Evolutionary conservation across 1,140 invertebrate species (phyloP).

Genomic region (Pectinophora gossypiella): DNA sequence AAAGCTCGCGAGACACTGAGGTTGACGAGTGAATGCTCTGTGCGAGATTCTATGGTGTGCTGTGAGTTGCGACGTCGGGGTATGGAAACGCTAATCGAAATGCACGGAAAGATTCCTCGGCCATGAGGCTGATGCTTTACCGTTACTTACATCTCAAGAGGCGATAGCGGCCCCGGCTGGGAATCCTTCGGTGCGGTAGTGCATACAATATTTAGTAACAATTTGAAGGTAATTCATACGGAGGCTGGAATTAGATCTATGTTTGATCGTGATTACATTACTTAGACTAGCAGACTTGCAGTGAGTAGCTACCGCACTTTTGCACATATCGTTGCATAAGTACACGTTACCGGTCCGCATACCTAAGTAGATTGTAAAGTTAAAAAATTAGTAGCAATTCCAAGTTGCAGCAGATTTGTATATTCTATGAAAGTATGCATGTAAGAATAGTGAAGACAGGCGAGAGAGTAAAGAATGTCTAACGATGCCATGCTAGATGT

Average conservation of each 20-base stretch:
- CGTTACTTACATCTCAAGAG: no score
- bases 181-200: no score
- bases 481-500: conserved; percentile 56
- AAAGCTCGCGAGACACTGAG: conserved; percentile 24
- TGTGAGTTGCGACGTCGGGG: neutral
- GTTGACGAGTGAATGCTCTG: conserved; percentile 6
- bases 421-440: conserved; percentile 14
- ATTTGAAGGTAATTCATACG: no score
- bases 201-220: no score
- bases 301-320: conserved; percentile 10
- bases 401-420: neutral
- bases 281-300: conserved; percentile 25
- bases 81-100: neutral
- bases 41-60: neutral
- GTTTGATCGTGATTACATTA: neutral
- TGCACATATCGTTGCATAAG: neutral
- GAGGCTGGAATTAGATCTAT: no score
- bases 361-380: neutral
- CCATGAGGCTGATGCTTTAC: no score
- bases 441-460: conserved; percentile 39
- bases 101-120: neutral
- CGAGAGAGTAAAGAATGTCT: conserved; percentile 40
- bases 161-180: no score
- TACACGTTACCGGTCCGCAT: no score
- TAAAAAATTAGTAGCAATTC: neutral